phyloP scores from a whole-genome alignment of 2,797 vertebrate genomes.

The Morelia viridis region DNA sequence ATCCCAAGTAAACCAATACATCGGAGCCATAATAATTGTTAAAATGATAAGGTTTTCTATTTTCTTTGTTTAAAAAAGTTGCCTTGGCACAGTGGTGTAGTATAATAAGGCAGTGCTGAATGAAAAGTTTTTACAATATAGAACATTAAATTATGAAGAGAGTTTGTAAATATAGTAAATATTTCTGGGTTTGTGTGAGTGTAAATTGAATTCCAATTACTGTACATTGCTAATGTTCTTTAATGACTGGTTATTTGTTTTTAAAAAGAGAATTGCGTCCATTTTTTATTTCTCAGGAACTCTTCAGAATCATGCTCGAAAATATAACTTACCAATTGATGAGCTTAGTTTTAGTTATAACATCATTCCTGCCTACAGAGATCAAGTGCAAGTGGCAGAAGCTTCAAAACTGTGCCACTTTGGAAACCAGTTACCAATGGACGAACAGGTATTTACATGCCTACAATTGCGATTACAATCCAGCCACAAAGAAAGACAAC shows the following conservation, averaged over 20 bases:
- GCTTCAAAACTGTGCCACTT: slow-evolving; percentile 66
- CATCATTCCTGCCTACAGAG: slow-evolving; percentile 76
- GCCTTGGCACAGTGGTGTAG: background rate
- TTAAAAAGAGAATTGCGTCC: background rate
- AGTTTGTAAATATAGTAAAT: background rate
- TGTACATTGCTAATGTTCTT: background rate
- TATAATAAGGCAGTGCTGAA: background rate
- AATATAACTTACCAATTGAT: slow-evolving; percentile 85
- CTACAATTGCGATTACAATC: background rate
- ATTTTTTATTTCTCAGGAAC: slow-evolving; percentile 69
- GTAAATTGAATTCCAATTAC: background rate
- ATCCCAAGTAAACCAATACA: background rate
- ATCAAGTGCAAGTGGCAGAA: slow-evolving; percentile 77
- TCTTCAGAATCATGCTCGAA: slow-evolving; percentile 85
- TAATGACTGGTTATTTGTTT: background rate
- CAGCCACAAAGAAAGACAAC: background rate
- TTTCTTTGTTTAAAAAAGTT: background rate
- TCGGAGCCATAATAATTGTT: background rate
- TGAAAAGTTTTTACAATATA: background rate
- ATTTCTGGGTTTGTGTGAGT: background rate
- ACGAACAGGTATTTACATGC: slow-evolving; percentile 72
- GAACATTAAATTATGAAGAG: background rate
- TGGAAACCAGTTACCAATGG: slow-evolving; percentile 74
- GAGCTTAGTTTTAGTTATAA: slow-evolving; percentile 84
- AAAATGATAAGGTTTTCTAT: background rate